A percentile compares a stretch with the other conserved stretches of the same genome.
Conservation (phyloP, 2,113 vertebrate species). For the Casuarius casuarius region DNA sequence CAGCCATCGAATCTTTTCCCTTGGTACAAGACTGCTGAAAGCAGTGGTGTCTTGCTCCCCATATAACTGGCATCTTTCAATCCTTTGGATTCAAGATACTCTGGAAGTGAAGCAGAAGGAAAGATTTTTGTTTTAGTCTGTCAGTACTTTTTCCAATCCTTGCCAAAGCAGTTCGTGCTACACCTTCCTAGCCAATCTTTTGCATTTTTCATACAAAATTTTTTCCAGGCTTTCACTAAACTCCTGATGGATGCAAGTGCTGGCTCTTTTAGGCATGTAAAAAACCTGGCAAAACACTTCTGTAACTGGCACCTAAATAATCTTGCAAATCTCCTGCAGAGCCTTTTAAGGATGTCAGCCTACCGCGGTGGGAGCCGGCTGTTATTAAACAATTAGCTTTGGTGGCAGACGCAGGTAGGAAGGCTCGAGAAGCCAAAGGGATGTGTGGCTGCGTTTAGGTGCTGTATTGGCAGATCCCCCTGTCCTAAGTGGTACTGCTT, state of each 20-base stretch:
- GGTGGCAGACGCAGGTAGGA: neutral
- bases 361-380: neutral
- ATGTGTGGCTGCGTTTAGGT: neutral
- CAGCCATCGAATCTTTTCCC: neutral
- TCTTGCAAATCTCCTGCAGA: fast-evolving
- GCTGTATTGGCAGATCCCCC: neutral
- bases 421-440: neutral
- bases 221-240: neutral
- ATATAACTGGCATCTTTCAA: neutral
- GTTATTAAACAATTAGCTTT: neutral
- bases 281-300: neutral
- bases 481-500: neutral
- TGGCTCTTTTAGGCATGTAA: neutral
- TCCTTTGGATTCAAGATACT: neutral
- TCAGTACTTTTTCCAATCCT: neutral
- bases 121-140: neutral
- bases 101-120: neutral
- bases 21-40: neutral
- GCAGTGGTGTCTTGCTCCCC: neutral
- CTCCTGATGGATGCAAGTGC: neutral
- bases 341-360: neutral
- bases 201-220: neutral
- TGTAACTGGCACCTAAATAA: neutral
- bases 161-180: neutral
- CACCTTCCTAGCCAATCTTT: neutral